These are phyloP conservation scores for Onychomys arenicola DNA, from an alignment of 2,797 vertebrate genomes.

Conservation along the genomic window DNA sequence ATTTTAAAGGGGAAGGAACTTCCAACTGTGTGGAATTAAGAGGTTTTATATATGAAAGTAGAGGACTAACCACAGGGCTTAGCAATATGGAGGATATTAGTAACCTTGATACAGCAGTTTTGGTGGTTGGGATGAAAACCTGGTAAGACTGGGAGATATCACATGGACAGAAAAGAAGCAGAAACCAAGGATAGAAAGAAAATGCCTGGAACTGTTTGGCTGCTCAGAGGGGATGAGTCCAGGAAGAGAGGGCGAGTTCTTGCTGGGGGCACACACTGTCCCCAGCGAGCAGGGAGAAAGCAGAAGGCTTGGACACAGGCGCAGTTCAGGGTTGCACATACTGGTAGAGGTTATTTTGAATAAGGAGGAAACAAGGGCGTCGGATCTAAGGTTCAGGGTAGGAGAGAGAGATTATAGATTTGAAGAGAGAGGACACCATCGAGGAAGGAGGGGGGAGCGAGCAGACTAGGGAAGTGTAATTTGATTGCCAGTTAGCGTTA, in stretches of 20 bases:
- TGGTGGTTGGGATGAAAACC: neutral
- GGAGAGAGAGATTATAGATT: neutral
- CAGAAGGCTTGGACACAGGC: neutral
- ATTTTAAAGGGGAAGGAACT: constrained; percentile 23
- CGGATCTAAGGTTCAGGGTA: neutral
- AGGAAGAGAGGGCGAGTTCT: neutral
- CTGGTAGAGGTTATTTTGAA: neutral
- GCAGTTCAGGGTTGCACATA: neutral
- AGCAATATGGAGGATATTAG: neutral
- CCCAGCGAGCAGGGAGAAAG: neutral
- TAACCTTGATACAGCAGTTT: neutral
- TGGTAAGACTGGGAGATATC: neutral
- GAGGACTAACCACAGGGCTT: neutral
- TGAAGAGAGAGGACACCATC: neutral
- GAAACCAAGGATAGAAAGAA: neutral
- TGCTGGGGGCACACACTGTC: neutral
- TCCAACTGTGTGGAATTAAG: neutral
- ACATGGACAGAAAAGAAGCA: constrained; percentile 26
- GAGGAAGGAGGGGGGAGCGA: neutral
- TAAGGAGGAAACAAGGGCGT: constrained; percentile 38
- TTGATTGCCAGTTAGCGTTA: constrained; percentile 68
- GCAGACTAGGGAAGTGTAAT: constrained; percentile 8
- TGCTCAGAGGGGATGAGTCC: neutral
- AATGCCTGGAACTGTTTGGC: neutral
- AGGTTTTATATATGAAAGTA: neutral